phyloP scores from a whole-genome alignment of 2,888 invertebrate genomes.

The Aricia artaxerxes region DNA sequence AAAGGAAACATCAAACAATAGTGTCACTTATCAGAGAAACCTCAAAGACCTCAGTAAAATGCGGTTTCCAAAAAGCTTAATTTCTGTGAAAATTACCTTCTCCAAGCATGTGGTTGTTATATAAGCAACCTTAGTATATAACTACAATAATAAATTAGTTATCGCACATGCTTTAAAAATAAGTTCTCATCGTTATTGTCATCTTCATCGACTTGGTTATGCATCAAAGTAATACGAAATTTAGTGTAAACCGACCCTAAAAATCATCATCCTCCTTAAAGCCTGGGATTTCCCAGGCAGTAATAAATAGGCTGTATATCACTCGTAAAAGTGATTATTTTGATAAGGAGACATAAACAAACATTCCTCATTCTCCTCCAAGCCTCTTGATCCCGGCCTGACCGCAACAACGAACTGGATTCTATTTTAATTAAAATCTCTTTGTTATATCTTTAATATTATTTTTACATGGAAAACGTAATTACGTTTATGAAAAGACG shows the following conservation, averaged over 20 bases:
- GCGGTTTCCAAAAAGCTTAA: too few relatives aligned
- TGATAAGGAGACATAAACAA: conserved; percentile 1
- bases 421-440: conserved; percentile 48
- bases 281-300: neutral
- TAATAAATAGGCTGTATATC: neutral
- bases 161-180: too few relatives aligned
- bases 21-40: neutral
- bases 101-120: too few relatives aligned
- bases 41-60: neutral
- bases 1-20: neutral
- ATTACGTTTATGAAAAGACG: neutral
- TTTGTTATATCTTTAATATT: conserved; percentile 44
- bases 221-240: neutral
- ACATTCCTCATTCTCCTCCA: conserved; percentile 22
- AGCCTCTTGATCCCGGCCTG: conserved; percentile 22
- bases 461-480: conserved; percentile 31
- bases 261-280: neutral
- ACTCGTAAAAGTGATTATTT: conserved; percentile 8
- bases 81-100: too few relatives aligned
- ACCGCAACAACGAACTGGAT: conserved; percentile 32
- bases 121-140: too few relatives aligned
- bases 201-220: neutral
- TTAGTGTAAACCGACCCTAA: neutral
- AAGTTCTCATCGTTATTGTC: too few relatives aligned
- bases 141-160: too few relatives aligned